phyloP scores from a whole-genome alignment of 2,113 vertebrate genomes.

The Cyanoliseus patagonus region DNA sequence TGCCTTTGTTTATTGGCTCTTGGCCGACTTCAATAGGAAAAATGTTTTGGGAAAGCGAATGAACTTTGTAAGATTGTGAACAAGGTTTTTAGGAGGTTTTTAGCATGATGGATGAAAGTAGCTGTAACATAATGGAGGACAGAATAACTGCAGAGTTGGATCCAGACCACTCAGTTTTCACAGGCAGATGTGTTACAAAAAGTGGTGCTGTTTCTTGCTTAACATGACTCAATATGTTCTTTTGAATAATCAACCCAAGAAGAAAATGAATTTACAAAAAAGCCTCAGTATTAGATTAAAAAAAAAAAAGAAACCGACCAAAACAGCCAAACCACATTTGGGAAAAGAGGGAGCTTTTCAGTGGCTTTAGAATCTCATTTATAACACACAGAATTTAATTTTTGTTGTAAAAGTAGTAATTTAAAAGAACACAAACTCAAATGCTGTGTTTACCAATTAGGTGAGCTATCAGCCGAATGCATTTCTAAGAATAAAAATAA shows the following conservation, averaged over 20 bases:
- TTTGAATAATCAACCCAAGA: neutral
- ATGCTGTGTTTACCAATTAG: neutral
- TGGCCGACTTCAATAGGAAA: neutral
- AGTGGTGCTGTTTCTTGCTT: neutral
- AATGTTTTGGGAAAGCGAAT: neutral
- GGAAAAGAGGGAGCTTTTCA: neutral
- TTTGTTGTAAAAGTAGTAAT: conserved; percentile 10
- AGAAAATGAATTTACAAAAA: conserved; percentile 22
- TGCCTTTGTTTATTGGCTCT: neutral
- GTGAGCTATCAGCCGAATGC: neutral
- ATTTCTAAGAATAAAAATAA: neutral
- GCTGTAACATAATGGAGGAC: neutral
- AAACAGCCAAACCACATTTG: neutral
- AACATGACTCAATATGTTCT: neutral
- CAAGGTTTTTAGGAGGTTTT: neutral
- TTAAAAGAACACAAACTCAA: neutral
- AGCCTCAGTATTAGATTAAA: conserved; percentile 1
- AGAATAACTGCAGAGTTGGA: neutral
- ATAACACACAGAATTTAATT: neutral
- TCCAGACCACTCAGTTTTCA: neutral
- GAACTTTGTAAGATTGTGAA: neutral
- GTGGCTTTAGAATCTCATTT: neutral
- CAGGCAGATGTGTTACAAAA: neutral
- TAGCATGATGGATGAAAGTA: neutral
- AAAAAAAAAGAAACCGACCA: neutral